These are phyloP conservation scores for Cataglyphis hispanica DNA, from an alignment of 1,140 invertebrate species.

Conservation along the genomic window DNA sequence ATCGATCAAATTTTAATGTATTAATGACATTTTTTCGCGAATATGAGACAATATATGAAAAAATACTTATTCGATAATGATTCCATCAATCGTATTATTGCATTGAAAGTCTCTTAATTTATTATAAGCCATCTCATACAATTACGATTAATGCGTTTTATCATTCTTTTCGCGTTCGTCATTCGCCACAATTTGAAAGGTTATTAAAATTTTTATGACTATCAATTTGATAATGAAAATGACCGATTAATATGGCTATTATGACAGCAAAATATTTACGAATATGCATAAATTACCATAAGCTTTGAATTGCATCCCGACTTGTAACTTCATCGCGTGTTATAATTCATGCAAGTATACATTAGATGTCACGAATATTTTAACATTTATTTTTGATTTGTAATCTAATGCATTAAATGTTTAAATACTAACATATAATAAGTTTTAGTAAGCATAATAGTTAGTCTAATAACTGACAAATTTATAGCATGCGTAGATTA, in stretches of 20 bases:
- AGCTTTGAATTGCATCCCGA: not conserved
- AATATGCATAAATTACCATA: not conserved
- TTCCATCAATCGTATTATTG: constrained; percentile 26
- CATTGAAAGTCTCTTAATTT: constrained; percentile 48
- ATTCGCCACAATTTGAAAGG: constrained; percentile 43
- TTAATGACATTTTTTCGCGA: not conserved
- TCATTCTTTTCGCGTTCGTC: constrained; percentile 33
- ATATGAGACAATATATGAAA: not conserved
- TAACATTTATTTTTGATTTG: constrained; percentile 19
- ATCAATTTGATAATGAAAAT: constrained; percentile 61
- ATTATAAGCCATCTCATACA: constrained; percentile 17
- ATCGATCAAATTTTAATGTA: not conserved
- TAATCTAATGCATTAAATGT: not conserved
- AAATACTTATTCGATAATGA: constrained; percentile 34
- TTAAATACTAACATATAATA: not conserved
- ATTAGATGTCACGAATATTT: not conserved
- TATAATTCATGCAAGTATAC: not conserved
- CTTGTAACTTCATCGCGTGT: not conserved
- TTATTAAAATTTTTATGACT: constrained; percentile 70
- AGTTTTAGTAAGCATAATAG: not conserved
- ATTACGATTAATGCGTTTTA: constrained; percentile 43
- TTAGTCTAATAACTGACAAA: not conserved
- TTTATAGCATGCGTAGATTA: not conserved
- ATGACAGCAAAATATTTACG: constrained; percentile 13
- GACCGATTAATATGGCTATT: constrained; percentile 71